Evolutionary conservation across 1,140 invertebrate genomes (phyloP).

Genomic region (Oncopodura yosiiana): DNA sequence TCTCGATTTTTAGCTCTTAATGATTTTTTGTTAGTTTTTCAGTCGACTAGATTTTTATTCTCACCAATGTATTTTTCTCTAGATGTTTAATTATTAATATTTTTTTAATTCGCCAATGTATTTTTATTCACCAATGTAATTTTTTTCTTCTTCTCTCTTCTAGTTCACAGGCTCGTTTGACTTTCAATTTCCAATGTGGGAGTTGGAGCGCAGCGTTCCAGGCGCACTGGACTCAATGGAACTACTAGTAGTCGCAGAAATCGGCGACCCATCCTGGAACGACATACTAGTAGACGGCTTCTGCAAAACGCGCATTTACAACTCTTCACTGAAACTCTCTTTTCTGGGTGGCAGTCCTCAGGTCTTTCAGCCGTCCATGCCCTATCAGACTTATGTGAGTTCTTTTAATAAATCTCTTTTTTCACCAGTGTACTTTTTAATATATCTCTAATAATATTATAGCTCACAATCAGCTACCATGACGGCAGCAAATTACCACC

Average conservation of each 20-base stretch:
- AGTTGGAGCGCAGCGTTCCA: constrained; percentile 57
- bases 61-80: no score
- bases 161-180: constrained; percentile 78
- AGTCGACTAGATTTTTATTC: no score
- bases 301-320: constrained; percentile 74
- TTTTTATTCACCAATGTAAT: no score
- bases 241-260: constrained; percentile 72
- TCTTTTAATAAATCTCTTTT: constrained; percentile 20
- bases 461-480: constrained; percentile 64
- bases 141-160: background rate
- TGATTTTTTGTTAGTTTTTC: no score
- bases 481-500: constrained; percentile 59
- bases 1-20: no score
- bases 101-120: no score
- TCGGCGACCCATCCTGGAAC: constrained; percentile 80
- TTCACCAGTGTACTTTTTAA: background rate
- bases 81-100: no score
- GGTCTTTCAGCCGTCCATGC: constrained; percentile 88
- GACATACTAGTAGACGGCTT: constrained; percentile 71
- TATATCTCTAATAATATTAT: constrained; percentile 24
- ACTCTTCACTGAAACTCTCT: constrained; percentile 65
- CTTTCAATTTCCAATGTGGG: constrained; percentile 71
- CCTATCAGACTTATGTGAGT: constrained; percentile 66
- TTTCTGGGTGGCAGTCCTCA: constrained; percentile 83
- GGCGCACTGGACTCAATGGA: constrained; percentile 64